Evolutionary conservation across 2,888 invertebrate genomes (phyloP), one percentile per base, ranked within the genome.

Genomic region (Brenthis daphne): DNA sequence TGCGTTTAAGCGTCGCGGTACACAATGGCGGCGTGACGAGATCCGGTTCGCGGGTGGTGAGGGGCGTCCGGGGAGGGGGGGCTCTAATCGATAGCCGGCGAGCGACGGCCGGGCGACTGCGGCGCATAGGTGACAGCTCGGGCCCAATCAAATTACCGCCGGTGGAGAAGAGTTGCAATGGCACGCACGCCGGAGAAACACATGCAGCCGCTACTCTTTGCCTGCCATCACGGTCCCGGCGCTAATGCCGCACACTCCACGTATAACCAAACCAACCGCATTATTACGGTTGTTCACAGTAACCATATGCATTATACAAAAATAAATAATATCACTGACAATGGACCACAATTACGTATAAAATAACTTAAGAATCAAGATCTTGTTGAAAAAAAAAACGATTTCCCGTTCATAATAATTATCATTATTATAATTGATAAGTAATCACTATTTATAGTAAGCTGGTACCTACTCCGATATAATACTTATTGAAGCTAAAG

Each of bases 11-110:
- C 91, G 90, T 91, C 92, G 92, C 91, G 91, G 90, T 91, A 92
- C 89, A 92, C 92, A 92, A 92, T 91, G 91, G 92, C 92, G 91
- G 91, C 91, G 92, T 91, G 92, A 92, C 92, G 92, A 92, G 91
- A 92, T 91, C 92, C 92, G 92, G 92, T 91, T 91, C 92, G 90
- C 90, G 90, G 90, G 85, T 82, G 86, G 85, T 82, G 86, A 82
- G 88, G 88, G 87, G 87, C 81, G 84, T 81, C 83, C 83, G 88
- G 86, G 75, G 75, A 73, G 71, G 75, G 75, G 74, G 75, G 74
- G 77, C 88, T 90, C 92, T 92, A 92, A 92, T 92, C 92, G 92
- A 92, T 92, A 92, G 92, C 92, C 86, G 88, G 89, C 92, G 89
- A 90, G 88, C 90, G 92, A 90, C 89, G 90, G 90, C 89, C 90